Base-by-base conservation (phyloP, 2,113 vertebrate species). In the Todiramphus saurophagus region DNA sequence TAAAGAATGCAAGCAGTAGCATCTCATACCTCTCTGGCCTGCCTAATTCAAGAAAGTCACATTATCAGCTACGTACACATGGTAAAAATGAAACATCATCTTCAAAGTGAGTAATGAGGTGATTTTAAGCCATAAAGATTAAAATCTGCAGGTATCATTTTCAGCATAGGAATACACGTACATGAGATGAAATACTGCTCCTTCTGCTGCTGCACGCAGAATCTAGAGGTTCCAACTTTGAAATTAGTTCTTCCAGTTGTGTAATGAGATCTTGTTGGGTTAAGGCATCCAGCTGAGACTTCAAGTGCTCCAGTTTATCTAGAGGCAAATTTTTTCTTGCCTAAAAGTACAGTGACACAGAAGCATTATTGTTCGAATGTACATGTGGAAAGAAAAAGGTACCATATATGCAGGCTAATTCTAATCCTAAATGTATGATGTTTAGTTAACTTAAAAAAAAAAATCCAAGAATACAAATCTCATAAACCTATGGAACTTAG, bases 121-220 rank as follows among this genome's bases (percentile, higher is more conserved):
- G 14, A 82, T 33, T 59, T 83, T 39, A 68, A 83, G 41, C 17
- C 51, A 73, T 10, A 35, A 74, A 35, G 18, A 62, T 9, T 9
- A 76, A 87, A 74, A 77, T 16, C 31, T 53, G 35, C 7, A 68
- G 20, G 10, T 51, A 84, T 48, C 9, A 19, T 19, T 84, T 92
- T 41, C 74, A 13, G 20, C 48, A 56, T 72, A 78, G 28, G 33
- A 68, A 3, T 43, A 77, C 30, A 97, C 99, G 53, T 97, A 99
- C 99, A 78, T 99, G 99, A 63, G 99, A 99, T 21, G 99, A 99
- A 97, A 99, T 99, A 97, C 99, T 99, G 97, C 99, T 99, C 90
- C 99, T 99, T 53, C 99, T 98, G 97, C 99, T 99, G 96, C 99
- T 99, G 96, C 98, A 99, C 4, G 99, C 99, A 13, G 99, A 99